Evolutionary conservation across 2,797 vertebrate species (phyloP), one percentile per base, ranked within the genome.

Genomic region (Hyperoplus immaculatus): DNA sequence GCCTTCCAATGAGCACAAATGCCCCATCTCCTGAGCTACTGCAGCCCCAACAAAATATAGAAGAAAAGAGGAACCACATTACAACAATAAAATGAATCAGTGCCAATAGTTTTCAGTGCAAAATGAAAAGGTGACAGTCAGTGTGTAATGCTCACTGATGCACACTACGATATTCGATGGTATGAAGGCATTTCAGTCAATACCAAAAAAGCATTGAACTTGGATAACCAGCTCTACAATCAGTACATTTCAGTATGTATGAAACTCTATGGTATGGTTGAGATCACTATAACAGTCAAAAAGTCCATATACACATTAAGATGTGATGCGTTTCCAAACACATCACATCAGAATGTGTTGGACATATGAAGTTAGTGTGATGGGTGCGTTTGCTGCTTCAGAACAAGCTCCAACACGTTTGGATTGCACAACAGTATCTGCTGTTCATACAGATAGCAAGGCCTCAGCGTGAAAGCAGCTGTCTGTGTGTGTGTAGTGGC

Each of bases 321-420:
- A 55, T 2, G 1, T 6, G 8, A 54, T 14, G 46, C n/a, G 21
- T 67, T 38, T 62, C 36, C 12, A 58, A 18, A 1, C 18, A 68
- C 12, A 69, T 58, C 14, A 2, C 9, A 61, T 46, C 49, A 50
- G 16, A 78, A 65, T 45, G 21, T 43, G 45, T 71, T 1, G 57
- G 64, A 69, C 42, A 46, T n/a, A 53, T 29, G 50, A 15, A 29
- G 21, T 51, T 39, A 65, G 38, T 58, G 13, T 59, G 53, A 61
- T 39, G 18, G 18, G 12, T 45, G 49, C 36, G 47, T 72, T 13
- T 77, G 50, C 62, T 60, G 77, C 36, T 73, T 65, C 47, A 87
- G 58, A 29, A 87, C 90, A 70, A 59, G 92, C 45, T 53, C 47
- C 0, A 42, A 86, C 88, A 84, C 29, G 56, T 60, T 62, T 13